Conservation (phyloP, 2,888 invertebrate species). For the Oxytorus armatus region DNA sequence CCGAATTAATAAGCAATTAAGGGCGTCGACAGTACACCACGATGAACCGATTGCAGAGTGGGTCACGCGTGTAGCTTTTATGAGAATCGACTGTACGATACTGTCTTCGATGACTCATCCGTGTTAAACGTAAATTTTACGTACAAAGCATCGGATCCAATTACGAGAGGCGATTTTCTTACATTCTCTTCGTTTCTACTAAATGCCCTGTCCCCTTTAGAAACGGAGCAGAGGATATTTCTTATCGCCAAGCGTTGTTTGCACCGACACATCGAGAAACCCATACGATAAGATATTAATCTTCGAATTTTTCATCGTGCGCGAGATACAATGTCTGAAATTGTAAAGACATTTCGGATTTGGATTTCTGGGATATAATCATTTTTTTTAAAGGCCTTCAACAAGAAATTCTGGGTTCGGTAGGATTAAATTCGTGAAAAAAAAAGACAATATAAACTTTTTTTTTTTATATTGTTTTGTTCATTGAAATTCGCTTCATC, state of each 20-base stretch:
- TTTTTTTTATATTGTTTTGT: too few relatives aligned
- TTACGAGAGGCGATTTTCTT: too few relatives aligned
- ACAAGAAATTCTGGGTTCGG: too few relatives aligned
- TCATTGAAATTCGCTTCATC: too few relatives aligned
- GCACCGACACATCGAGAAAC: conserved; percentile 38
- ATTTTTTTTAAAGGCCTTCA: too few relatives aligned
- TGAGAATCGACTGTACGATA: conserved; percentile 24
- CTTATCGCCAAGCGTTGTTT: conserved; percentile 42
- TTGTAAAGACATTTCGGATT: too few relatives aligned
- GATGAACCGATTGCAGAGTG: conserved; percentile 1
- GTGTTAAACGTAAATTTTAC: conserved; percentile 5
- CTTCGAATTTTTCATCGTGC: conserved; percentile 9
- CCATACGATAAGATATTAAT: conserved; percentile 58
- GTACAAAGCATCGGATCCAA: too few relatives aligned
- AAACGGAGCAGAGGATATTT: conserved; percentile 22
- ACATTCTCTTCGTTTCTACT: neutral
- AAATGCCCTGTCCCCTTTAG: neutral
- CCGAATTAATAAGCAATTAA: conserved; percentile 47
- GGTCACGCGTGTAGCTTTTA: conserved; percentile 8
- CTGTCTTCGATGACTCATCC: conserved; percentile 15
- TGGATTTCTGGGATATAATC: too few relatives aligned
- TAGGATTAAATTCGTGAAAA: too few relatives aligned
- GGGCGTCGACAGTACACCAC: conserved; percentile 23
- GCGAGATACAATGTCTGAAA: too few relatives aligned
- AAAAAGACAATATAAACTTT: too few relatives aligned